Evolutionary conservation across 2,888 invertebrate genomes (phyloP).

Genomic region (Meiosimyza platycephala): DNA sequence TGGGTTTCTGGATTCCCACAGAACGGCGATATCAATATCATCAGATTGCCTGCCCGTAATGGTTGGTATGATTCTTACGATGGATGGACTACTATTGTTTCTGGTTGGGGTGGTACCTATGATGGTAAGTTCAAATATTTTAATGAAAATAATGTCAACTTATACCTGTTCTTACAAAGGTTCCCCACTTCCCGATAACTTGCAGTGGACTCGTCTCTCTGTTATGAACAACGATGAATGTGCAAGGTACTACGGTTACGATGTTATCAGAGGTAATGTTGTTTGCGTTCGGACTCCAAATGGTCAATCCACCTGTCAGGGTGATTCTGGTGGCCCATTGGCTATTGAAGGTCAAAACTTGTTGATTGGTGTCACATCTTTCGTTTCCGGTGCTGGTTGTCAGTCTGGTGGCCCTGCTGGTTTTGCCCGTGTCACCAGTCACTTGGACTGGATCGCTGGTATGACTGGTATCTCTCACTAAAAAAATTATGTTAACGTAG

Average conservation of each 20-base stretch:
- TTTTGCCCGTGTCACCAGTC: conserved; percentile 53
- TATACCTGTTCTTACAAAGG: conserved; percentile 1
- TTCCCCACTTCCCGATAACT: conserved; percentile 47
- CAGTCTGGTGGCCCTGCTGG: conserved; percentile 48
- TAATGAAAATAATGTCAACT: background rate
- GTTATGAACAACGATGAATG: conserved; percentile 60
- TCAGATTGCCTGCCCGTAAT: conserved; percentile 47
- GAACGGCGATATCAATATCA: conserved; percentile 47
- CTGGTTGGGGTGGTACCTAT: conserved; percentile 60
- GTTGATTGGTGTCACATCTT: conserved; percentile 56
- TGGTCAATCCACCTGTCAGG: conserved; percentile 53
- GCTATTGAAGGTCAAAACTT: conserved; percentile 36
- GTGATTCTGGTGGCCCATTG: conserved; percentile 63
- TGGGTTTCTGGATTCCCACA: conserved; percentile 48
- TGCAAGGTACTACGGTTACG: conserved; percentile 45
- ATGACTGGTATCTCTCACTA: conserved; percentile 36
- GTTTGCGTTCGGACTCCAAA: conserved; percentile 55
- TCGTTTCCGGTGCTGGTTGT: conserved; percentile 49
- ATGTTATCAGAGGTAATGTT: conserved; percentile 39
- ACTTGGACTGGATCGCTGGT: conserved; percentile 53
- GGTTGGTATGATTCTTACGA: conserved; percentile 48
- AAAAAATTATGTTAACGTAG: background rate
- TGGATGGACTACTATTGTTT: conserved; percentile 51
- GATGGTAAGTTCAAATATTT: conserved; percentile 41
- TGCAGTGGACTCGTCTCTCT: conserved; percentile 57